Base-by-base conservation (phyloP, 2,797 vertebrate genomes). In the Gallirallus australis region DNA sequence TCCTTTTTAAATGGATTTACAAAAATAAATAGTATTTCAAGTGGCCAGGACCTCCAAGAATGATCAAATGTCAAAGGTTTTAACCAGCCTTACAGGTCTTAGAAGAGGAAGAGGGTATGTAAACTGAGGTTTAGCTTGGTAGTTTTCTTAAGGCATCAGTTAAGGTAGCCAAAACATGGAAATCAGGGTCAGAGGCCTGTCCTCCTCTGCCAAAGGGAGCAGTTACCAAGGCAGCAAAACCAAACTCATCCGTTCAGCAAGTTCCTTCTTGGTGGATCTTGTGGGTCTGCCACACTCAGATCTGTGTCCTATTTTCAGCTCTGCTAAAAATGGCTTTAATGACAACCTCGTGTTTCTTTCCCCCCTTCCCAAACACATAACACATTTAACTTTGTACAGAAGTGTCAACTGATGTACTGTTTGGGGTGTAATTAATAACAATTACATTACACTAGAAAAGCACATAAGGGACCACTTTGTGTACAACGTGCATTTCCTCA, bases 271-370 rank as follows among this genome's bases (percentile, higher is more conserved):
- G 1, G 25, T 12, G 40, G 53, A 75, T 56, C 27, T 52, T 68
- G 23, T 2, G 52, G 20, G 30, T 59, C 27, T 75, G 57, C 59
- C 59, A 73, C 1, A 4, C 37, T 77, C 28, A 3, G 25, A 45
- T 52, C 17, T 48, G 45, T 1, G 2, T 64, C 76, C 37, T 53
- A 45, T 81, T 89, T 87, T 47, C 33, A 90, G 54, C 61, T 70
- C 69, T 86, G 68, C 73, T 79, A 82, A 91, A 96, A 90, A 90
- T 25, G 4, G 35, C 15, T 90, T 93, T 90, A 94, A 94, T 42
- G 57, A 90, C 70, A 88, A 95, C 66, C 52, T 89, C 0, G 0
- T 70, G 77, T 69, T 94, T 70, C 66, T 73, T 65, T 94, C 70
- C 30, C 70, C 54, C 72, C 52, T 59, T 82, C 80, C 45, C 4